phyloP scores from a whole-genome alignment of 2,888 invertebrate genomes.

The Bellardia pandia region DNA sequence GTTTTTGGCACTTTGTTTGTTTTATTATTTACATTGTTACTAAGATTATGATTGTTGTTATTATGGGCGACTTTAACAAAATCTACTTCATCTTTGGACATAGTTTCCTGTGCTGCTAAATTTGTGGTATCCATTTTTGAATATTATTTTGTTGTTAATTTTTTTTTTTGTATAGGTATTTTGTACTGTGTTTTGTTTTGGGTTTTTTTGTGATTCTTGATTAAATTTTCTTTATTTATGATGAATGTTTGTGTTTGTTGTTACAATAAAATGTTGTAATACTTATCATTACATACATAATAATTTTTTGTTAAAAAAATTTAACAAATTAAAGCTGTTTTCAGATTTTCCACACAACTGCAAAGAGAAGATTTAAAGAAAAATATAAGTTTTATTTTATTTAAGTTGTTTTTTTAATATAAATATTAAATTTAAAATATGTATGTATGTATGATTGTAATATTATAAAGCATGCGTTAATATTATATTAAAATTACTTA shows the following conservation, averaged over 20 bases:
- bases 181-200: constrained; percentile 50
- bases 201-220: neutral
- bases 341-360: constrained; percentile 32
- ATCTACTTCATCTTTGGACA: constrained; percentile 82
- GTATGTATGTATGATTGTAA: too few species aligned
- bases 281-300: constrained; percentile 5
- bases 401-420: constrained; percentile 5
- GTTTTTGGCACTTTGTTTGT: constrained; percentile 66
- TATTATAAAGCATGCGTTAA: too few species aligned
- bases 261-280: constrained; percentile 2
- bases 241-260: neutral
- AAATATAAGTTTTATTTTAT: constrained; percentile 5
- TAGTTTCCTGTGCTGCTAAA: constrained; percentile 31
- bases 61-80: constrained; percentile 78
- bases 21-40: constrained; percentile 74
- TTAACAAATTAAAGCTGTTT: constrained; percentile 24
- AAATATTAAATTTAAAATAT: neutral
- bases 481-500: too few species aligned
- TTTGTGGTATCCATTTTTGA: constrained; percentile 51
- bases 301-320: neutral
- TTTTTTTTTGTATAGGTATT: neutral
- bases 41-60: constrained; percentile 76
- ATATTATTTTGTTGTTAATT: neutral
- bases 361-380: constrained; percentile 21
- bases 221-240: neutral